A percentile compares a stretch with the other conserved stretches of the same genome.
phyloP scores from a whole-genome alignment of 37 sponge, comb jelly and placozoan genomes.

The Amphimedon queenslandica region DNA sequence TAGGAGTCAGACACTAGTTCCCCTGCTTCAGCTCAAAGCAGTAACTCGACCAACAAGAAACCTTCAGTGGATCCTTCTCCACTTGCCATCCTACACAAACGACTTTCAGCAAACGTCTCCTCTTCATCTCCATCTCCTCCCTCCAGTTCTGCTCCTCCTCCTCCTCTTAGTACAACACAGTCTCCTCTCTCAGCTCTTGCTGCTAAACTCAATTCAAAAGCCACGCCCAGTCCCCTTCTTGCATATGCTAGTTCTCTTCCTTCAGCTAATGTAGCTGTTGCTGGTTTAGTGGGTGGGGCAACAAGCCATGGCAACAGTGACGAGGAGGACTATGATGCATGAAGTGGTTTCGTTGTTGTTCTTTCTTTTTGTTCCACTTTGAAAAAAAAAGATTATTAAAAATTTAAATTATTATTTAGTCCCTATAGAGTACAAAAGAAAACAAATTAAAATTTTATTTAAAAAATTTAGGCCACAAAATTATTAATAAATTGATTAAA shows the following conservation, averaged over 20 bases:
- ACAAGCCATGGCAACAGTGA: not conserved
- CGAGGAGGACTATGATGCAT: constrained; percentile 3
- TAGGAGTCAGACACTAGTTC: not conserved
- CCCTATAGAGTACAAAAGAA: too few relatives aligned
- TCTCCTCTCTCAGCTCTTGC: not conserved
- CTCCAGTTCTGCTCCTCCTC: not conserved
- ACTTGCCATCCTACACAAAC: not conserved
- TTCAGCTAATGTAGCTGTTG: not conserved
- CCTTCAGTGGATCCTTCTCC: not conserved
- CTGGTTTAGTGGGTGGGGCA: too few relatives aligned
- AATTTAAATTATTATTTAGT: too few relatives aligned
- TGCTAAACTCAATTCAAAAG: not conserved
- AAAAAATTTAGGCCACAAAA: too few relatives aligned
- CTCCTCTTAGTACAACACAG: not conserved
- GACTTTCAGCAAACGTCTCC: not conserved
- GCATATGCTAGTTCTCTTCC: not conserved
- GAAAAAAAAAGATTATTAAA: too few relatives aligned
- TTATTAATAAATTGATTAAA: too few relatives aligned
- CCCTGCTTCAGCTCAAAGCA: not conserved
- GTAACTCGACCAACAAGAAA: not conserved
- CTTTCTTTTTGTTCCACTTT: too few relatives aligned
- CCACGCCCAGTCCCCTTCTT: not conserved
- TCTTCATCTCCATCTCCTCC: not conserved
- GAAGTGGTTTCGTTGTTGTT: too few relatives aligned
- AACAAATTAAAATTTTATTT: too few relatives aligned